Percentiles rank a stretch among this genome's conserved stretches.
Conservation (phyloP, 2,113 vertebrate species). For the Gallinago paraguaiae region DNA sequence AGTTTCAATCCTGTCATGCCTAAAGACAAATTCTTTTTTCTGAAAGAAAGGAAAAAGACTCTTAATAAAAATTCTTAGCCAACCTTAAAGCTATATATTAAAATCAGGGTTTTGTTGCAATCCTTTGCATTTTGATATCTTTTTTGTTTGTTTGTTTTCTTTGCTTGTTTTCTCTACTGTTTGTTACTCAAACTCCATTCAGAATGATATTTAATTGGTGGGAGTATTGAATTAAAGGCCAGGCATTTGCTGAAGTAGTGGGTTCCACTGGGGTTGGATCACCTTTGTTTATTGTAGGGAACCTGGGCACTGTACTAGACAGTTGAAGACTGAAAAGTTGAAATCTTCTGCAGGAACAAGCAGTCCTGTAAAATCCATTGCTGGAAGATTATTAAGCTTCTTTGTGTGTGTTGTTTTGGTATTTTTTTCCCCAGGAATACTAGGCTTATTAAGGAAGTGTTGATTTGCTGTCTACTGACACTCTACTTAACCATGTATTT, state of each 20-base stretch:
- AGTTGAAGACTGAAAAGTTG: not conserved
- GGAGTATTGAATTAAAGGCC: not conserved
- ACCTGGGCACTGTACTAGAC: accelerated
- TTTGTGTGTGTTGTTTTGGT: not conserved
- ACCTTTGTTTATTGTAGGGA: not conserved
- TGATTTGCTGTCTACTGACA: not conserved
- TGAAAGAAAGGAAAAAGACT: not conserved
- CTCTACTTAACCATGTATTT: not conserved
- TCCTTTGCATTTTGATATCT: not conserved
- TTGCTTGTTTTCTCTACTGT: not conserved
- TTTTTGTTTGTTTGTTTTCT: not conserved
- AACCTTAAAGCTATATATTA: not conserved
- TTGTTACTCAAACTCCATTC: not conserved
- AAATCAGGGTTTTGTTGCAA: not conserved
- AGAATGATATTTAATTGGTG: not conserved
- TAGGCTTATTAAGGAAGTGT: not conserved
- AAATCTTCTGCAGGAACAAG: not conserved
- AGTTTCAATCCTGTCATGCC: not conserved
- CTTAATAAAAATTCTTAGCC: not conserved
- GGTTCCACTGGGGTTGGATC: not conserved
- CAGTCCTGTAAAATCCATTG: not conserved
- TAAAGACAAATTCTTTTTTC: not conserved
- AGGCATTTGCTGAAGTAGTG: not conserved
- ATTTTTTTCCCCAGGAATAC: not conserved
- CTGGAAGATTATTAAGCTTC: not conserved